Evolutionary conservation across 2,888 invertebrate genomes (phyloP).

Genomic region (Chymomyza procnemis): DNA sequence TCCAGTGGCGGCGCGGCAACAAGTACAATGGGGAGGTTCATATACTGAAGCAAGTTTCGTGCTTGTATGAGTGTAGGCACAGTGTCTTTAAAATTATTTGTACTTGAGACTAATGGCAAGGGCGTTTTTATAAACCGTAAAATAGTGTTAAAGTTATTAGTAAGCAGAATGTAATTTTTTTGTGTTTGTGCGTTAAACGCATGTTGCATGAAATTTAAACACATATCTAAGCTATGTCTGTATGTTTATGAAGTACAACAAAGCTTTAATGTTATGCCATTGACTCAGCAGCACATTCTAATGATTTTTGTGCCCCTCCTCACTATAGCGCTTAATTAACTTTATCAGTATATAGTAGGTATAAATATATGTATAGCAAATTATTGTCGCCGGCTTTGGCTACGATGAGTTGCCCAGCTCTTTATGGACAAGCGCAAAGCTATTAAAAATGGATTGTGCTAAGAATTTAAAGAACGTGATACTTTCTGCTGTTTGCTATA

Average conservation of each 20-base stretch:
- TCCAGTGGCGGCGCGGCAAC: slow-evolving; percentile 31
- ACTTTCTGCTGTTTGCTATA: slow-evolving; percentile 20
- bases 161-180: no score
- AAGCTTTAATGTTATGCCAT: slow-evolving; percentile 26
- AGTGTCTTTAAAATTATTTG: slow-evolving; percentile 14
- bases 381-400: slow-evolving; percentile 4
- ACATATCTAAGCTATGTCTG: not conserved
- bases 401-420: slow-evolving; percentile 23
- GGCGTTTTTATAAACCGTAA: not conserved
- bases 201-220: not conserved
- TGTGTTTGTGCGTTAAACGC: not conserved
- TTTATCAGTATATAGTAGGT: slow-evolving; percentile 61
- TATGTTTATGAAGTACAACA: not conserved
- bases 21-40: slow-evolving; percentile 28
- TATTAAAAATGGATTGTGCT: slow-evolving; percentile 40
- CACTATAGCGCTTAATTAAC: slow-evolving; percentile 58
- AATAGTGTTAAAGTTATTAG: not conserved
- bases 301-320: slow-evolving; percentile 54
- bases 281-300: slow-evolving; percentile 69
- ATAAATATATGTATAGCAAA: slow-evolving; percentile 19
- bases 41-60: slow-evolving; percentile 17
- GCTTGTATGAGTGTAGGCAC: slow-evolving; percentile 14
- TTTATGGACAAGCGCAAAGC: slow-evolving; percentile 40
- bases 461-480: slow-evolving; percentile 51
- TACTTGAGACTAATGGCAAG: not conserved